Evolutionary conservation across 2,888 invertebrate genomes (phyloP), one percentile per base, ranked within the genome.

Genomic region (Pandemis heparana): DNA sequence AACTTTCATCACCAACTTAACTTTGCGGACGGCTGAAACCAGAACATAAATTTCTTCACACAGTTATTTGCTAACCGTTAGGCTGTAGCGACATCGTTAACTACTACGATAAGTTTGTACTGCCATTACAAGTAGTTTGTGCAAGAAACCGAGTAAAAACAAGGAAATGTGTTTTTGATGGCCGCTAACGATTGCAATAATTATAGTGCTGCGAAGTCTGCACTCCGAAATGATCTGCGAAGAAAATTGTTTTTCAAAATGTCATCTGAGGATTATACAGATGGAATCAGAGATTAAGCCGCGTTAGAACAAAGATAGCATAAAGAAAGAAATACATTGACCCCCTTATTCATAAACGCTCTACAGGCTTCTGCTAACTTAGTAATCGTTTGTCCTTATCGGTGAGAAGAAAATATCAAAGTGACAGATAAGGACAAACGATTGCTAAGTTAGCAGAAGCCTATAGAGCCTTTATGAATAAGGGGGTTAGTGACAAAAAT

Each of bases 121-220:
- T 60, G 12, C 60, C 14, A 61, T 43, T n/a, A 39, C 43, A 39
- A 69, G n/a, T 51, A 65, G 65, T 65, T 53, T 23, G 23, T 53
- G 43, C 23, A 70, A 74, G 69, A 51, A 69, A 38, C 38, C 10
- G 32, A 41, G 38, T 59, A 74, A 79, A 79, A 80, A 82, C 77
- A 74, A 73, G 76, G 63, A 63, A 77, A 81, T 79, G 82, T 82
- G 82, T 77, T 80, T 82, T 80, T 81, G 81, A 81, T 81, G 80
- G 71, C 67, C 75, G 4, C 69, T 80, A 81, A 82, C 81, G 82
- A 74, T 68, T 39, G 70, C 4, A 53, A 78, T 77, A 78, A 77
- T 80, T 75, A 63, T 71, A 76, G 73, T 38, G 38, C 7, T 53
- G 46, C 66, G 75, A 61, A 46, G 67, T 68, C 74, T 60, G 16